Evolutionary conservation across 1,140 invertebrate species (phyloP).

Genomic region (Apis cerana): DNA sequence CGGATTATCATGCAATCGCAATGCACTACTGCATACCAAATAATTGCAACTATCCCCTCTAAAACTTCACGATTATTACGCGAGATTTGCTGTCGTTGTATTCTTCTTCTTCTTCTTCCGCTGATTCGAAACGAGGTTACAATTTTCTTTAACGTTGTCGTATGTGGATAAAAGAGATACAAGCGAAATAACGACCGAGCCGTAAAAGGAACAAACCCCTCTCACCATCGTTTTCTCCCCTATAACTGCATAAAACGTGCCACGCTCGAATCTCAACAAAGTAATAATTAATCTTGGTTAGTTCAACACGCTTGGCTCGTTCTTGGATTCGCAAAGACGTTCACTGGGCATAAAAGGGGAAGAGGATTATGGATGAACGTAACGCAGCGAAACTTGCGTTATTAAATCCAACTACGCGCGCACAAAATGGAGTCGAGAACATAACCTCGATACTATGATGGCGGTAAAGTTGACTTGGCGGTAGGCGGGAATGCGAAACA

Average conservation of each 20-base stretch:
- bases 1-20: conserved; percentile 1
- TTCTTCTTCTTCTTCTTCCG: not conserved
- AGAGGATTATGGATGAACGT: conserved; percentile 12
- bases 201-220: too few relatives aligned
- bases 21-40: not conserved
- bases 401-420: conserved; percentile 59
- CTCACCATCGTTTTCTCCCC: too few relatives aligned
- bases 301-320: conserved; percentile 9
- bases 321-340: conserved; percentile 7
- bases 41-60: not conserved
- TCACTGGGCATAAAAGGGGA: not conserved
- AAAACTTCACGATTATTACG: not conserved
- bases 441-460: conserved; percentile 6
- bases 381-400: conserved; percentile 46
- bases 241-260: not conserved
- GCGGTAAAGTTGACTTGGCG: conserved; percentile 42
- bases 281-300: conserved; percentile 42
- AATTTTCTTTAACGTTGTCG: not conserved
- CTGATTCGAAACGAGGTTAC: not conserved
- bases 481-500: conserved; percentile 38
- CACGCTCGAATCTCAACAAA: not conserved
- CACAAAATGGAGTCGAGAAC: conserved; percentile 32
- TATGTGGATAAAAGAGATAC: not conserved
- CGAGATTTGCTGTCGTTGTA: not conserved
- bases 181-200: not conserved